A percentile compares a stretch with the other conserved stretches of the same genome.
These are phyloP conservation scores for Ctenoplectra terminalis DNA, from an alignment of 1,140 invertebrate genomes.

Conservation along the genomic window DNA sequence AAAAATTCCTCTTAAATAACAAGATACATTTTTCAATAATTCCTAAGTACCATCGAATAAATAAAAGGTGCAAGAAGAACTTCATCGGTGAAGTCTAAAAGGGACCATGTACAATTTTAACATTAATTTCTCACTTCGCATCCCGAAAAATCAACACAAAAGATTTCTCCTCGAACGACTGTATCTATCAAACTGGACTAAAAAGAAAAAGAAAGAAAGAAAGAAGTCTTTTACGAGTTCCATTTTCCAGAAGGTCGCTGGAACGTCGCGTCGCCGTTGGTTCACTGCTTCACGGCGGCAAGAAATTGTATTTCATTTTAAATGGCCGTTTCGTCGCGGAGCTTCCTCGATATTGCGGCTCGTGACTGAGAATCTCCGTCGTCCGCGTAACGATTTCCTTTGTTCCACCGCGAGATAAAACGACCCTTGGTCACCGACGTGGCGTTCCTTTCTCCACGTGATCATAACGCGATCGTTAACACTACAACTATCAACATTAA, in stretches of 20 bases:
- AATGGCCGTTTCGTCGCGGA: conserved; percentile 39
- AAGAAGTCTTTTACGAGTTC: conserved; percentile 10
- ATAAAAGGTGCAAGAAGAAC: too few relatives aligned
- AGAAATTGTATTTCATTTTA: conserved; percentile 51
- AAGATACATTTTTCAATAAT: too few relatives aligned
- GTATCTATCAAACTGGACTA: neutral
- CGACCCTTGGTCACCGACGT: conserved; percentile 4
- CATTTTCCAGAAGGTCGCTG: conserved; percentile 12
- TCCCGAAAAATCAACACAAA: neutral
- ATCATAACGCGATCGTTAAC: conserved; percentile 30
- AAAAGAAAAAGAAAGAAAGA: neutral
- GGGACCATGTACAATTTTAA: too few relatives aligned
- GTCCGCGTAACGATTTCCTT: conserved; percentile 42
- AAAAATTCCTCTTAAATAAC: too few relatives aligned
- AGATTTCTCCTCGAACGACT: neutral
- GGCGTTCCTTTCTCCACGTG: neutral
- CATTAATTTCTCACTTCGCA: neutral
- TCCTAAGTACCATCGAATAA: too few relatives aligned
- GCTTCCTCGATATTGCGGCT: conserved; percentile 29
- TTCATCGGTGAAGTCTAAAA: neutral
- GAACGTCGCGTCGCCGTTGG: conserved; percentile 8
- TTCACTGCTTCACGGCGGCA: neutral
- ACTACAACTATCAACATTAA: too few relatives aligned
- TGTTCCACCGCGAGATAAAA: conserved; percentile 37
- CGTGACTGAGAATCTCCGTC: neutral